Evolutionary conservation across 53 echinoderm and acorn worm species (phyloP).

Genomic region (Holothuria leucospilota): DNA sequence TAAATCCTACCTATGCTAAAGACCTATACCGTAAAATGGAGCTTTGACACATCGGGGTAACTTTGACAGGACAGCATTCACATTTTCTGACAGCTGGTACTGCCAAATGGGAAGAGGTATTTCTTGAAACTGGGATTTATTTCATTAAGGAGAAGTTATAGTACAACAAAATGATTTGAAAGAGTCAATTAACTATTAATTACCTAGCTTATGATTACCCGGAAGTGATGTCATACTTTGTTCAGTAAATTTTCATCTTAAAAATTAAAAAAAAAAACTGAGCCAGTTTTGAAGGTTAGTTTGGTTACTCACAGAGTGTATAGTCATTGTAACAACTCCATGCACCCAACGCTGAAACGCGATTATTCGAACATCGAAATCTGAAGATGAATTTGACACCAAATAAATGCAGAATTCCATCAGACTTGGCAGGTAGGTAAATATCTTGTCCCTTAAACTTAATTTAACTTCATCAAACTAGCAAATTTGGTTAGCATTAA

Average conservation of each 20-base stretch:
- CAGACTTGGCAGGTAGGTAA: neutral
- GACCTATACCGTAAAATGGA: too few species aligned
- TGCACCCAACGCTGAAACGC: neutral
- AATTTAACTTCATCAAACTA: neutral
- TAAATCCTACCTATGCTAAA: too few species aligned
- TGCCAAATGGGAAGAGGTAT: too few species aligned
- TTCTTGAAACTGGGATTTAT: too few species aligned
- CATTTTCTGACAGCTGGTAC: too few species aligned
- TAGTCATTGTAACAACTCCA: neutral
- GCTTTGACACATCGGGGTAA: too few species aligned
- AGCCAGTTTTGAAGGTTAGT: neutral
- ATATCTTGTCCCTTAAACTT: neutral
- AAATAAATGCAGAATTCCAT: neutral
- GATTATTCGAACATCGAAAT: neutral
- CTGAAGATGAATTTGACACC: neutral
- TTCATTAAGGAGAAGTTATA: too few species aligned
- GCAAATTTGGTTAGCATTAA: neutral
- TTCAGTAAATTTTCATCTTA: neutral
- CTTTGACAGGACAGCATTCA: too few species aligned
- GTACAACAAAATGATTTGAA: too few species aligned
- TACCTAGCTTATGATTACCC: neutral
- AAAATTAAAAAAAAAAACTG: neutral
- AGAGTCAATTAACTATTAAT: too few species aligned
- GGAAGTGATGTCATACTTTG: neutral
- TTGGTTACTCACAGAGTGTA: neutral